Percentiles rank a stretch among this genome's conserved stretches.
These are phyloP conservation scores for Leptinotarsa texana DNA, from an alignment of 1,140 invertebrate species.

Conservation along the genomic window DNA sequence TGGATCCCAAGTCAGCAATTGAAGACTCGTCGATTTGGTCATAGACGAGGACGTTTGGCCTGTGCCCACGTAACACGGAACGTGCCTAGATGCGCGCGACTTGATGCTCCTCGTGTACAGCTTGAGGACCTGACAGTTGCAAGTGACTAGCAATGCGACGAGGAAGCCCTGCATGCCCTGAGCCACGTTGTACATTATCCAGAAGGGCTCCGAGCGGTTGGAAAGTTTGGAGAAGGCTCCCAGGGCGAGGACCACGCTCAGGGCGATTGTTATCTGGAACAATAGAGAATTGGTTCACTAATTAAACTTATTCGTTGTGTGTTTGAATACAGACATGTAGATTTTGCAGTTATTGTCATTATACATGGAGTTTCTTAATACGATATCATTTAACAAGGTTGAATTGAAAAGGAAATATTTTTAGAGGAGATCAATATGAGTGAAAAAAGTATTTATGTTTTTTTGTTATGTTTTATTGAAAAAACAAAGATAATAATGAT, in stretches of 20 bases:
- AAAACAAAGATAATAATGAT: too few species aligned
- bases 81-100: slow-evolving; percentile 38
- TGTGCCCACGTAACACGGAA: slow-evolving; percentile 36
- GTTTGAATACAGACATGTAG: neutral
- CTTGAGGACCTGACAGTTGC: slow-evolving; percentile 63
- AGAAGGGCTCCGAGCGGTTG: slow-evolving; percentile 48
- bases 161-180: slow-evolving; percentile 63
- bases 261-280: slow-evolving; percentile 51
- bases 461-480: too few species aligned
- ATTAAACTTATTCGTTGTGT: too few species aligned
- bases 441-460: too few species aligned
- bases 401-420: too few species aligned
- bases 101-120: slow-evolving; percentile 50
- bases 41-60: slow-evolving; percentile 33
- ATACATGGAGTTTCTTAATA: too few species aligned
- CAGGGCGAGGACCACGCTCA: slow-evolving; percentile 46
- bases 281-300: neutral
- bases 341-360: neutral
- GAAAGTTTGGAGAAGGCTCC: slow-evolving; percentile 46
- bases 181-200: slow-evolving; percentile 58
- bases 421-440: too few species aligned
- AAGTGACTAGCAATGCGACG: slow-evolving; percentile 66
- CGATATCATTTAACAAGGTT: too few species aligned
- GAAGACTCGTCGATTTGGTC: slow-evolving; percentile 52
- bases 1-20: slow-evolving; percentile 53